Base-by-base conservation (phyloP, 1,140 invertebrate genomes). In the Papilio dardanus region DNA sequence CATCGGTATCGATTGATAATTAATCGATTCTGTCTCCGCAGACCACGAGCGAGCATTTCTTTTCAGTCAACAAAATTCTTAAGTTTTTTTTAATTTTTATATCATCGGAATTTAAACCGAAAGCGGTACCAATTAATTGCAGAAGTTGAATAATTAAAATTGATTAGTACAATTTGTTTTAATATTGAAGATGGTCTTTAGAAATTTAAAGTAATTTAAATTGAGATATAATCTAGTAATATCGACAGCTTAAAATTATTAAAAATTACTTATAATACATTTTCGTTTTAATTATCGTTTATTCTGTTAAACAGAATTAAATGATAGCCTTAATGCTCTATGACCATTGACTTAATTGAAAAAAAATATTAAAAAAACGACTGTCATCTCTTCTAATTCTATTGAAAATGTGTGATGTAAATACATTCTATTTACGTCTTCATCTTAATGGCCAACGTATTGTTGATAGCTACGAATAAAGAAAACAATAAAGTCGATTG, bases 1-100 rank as follows among this genome's bases (percentile, higher is more conserved):
- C 79, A 83, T 76, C 76, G 74, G 69, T 77, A 84, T 83, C 84
- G 82, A 87, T 86, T 42, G 42, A 67, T 82, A 82, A 81, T 81
- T 85, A 81, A 85, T 82, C 78, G 78, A 77, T 76, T 67, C 68
- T 79, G 73, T 76, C 74, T 40, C 69, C 42, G 28, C 19, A 58
- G 31, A 50, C 67, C 37, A 67, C 66, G 62, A 37, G n/a, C 62
- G 62, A 3, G 66, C 74, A 71, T 46, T 73, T 76, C 77, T 79
- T 74, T 74, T 73, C 62, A 42, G 31, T 14, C 31, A 58, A 42
- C 19, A 54, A 77, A 50, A 74, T 42, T 33, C 71, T 71, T 62
- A 62, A 28, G 8, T 62, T 28, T 62, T 62, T 54, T 62, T 62
- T 62, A 62, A 50, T 50, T 62, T 30, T 28, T 28, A 12, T 62